phyloP scores from a whole-genome alignment of 2,888 invertebrate species.

The Orthonevra nobilis region DNA sequence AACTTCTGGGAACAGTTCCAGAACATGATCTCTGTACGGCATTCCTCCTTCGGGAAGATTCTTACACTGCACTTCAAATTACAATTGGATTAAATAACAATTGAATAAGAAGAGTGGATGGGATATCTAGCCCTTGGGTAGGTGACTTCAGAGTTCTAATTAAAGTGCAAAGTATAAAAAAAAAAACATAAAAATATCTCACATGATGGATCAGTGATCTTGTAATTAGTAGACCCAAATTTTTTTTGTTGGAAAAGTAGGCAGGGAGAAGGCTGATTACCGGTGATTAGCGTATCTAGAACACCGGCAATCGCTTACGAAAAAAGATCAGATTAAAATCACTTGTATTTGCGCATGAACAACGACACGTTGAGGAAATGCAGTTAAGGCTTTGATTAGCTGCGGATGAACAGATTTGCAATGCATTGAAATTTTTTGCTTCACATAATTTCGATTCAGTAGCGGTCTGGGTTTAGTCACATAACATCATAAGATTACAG shows the following conservation, averaged over 20 bases:
- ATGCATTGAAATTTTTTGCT: too few relatives aligned
- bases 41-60: constrained; percentile 1
- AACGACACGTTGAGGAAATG: too few relatives aligned
- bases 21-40: not conserved
- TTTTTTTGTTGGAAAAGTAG: not conserved
- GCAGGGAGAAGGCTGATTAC: constrained; percentile 19
- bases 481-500: too few relatives aligned
- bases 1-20: not conserved
- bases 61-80: constrained; percentile 24
- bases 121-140: too few relatives aligned
- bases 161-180: too few relatives aligned
- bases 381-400: too few relatives aligned
- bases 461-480: too few relatives aligned
- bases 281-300: constrained; percentile 37
- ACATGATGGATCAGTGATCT: constrained; percentile 20
- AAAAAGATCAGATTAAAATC: constrained; percentile 13
- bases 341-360: constrained; percentile 8
- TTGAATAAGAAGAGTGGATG: not conserved
- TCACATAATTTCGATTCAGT: too few relatives aligned
- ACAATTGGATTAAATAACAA: constrained; percentile 27
- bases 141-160: constrained; percentile 1
- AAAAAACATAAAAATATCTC: constrained; percentile 17
- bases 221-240: constrained; percentile 28
- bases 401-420: too few relatives aligned
- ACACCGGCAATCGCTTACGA: constrained; percentile 31